Base-by-base conservation (phyloP, 2,113 vertebrate genomes). In the Poeciliopsis turrubarensis region DNA sequence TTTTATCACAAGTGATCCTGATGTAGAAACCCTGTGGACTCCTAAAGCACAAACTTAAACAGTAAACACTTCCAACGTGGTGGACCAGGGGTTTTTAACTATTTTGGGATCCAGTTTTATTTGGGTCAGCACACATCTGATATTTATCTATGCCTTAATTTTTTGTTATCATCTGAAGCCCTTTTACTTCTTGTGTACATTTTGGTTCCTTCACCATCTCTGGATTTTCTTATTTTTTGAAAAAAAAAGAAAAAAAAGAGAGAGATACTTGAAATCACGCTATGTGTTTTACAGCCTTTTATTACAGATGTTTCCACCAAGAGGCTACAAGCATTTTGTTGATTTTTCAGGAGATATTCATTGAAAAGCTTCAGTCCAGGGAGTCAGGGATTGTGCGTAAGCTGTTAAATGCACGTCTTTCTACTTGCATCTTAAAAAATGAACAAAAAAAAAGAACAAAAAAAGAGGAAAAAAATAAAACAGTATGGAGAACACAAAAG, bases 351-450 rank as follows among this genome's bases (percentile, higher is more conserved):
- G 78, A 86, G 82, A 87, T 84, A 79, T 82, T 80, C 83, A 90
- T 72, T 73, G 86, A 91, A 72, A 85, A 83, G 90, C 83, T 91
- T 91, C 89, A 90, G 91, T 87, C 88, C 70, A 81, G 91, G 88
- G 90, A 89, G 91, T 91, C 89, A 92, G 88, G 89, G 92, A 90
- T 90, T 92, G 91, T 88, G 88, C 89, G 86, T 87, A 89, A 92
- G 87, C 74, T 82, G 91, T 92, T 90, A 89, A 91, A 93, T 94
- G 94, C 94, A 95, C 94, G 94, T 95, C 91, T 95, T 94, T 95
- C 92, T 95, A 95, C 93, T 94, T 94, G 94, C 94, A 95, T 94
- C 94, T 94, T 91, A 87, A 91, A 95, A 93, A 93, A 92, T 77
- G 82, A 89, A 91, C 73, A 91, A 90, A 92, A 90, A 92, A 90